These are phyloP conservation scores for Synergus itoensis DNA, from an alignment of 2,888 invertebrate species.

Conservation along the genomic window DNA sequence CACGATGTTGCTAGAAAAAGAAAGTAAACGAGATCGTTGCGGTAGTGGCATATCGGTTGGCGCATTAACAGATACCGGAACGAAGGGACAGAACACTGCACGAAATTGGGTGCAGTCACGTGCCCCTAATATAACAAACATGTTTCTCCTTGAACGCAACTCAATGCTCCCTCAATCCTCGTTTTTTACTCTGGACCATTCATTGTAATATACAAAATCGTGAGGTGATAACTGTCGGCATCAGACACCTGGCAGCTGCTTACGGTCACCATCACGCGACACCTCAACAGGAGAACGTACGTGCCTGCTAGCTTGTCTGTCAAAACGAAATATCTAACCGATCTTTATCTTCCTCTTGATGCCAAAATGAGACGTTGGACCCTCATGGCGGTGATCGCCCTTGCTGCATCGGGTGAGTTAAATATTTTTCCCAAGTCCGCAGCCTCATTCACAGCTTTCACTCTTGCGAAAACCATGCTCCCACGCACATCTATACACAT, in stretches of 20 bases:
- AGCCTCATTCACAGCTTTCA: conserved; percentile 50
- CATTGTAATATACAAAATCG: conserved; percentile 45
- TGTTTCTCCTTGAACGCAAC: conserved; percentile 42
- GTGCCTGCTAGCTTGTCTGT: conserved; percentile 27
- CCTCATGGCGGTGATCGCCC: conserved; percentile 77
- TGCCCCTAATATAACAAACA: conserved; percentile 57
- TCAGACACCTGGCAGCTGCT: conserved; percentile 18
- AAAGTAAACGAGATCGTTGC: conserved; percentile 43
- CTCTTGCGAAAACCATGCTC: conserved; percentile 43
- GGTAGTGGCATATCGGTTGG: conserved; percentile 59
- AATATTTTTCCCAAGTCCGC: conserved; percentile 25
- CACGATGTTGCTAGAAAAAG: conserved; percentile 62
- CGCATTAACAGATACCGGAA: conserved; percentile 44
- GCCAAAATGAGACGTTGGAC: conserved; percentile 76
- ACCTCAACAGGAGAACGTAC: conserved; percentile 10
- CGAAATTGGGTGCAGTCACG: conserved; percentile 60
- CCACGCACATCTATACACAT: conserved; percentile 39
- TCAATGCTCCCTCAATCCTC: conserved; percentile 47
- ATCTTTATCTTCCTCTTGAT: conserved; percentile 47
- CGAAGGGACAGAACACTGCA: conserved; percentile 42
- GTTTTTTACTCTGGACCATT: conserved; percentile 42
- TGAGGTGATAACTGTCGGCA: conserved; percentile 21
- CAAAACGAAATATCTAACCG: conserved; percentile 11
- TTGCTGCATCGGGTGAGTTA: conserved; percentile 75
- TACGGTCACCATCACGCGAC: conserved; percentile 21